Base-by-base conservation (phyloP, 2,113 vertebrate genomes). In the Pandion haliaetus region DNA sequence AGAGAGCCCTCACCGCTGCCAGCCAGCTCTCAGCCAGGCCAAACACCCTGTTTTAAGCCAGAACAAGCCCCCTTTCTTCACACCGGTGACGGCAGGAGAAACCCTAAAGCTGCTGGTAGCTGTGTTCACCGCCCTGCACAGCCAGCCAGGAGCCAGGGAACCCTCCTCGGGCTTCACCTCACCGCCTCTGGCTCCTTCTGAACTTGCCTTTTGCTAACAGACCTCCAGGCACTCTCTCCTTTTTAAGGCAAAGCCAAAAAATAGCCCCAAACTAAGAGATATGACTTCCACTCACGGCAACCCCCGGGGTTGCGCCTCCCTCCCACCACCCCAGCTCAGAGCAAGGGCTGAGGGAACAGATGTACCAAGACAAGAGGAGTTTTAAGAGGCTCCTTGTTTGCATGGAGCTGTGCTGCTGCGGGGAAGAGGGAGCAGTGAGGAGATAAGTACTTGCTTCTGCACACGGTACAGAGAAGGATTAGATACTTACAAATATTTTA, bases 401-500 rank as follows among this genome's bases (percentile, higher is more conserved):
- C 0, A 8, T 2, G 36, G 67, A 88, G 42, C 55, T 69, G 72
- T 21, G 88, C 76, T 71, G 72, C 91, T 94, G 69, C 31, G 2
- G 74, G 82, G 63, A 86, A 92, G 38, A 82, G 54, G 40, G 69
- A 96, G 77, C 86, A 88, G 79, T 1, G 1, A 57, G 62, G 86
- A 96, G 93, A 95, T 93, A 96, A 96, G 88, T 85, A 81, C 88
- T 87, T 2, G 0, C 93, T 95, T 71, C 94, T 95, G 94, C 86
- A 36, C 91, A 77, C 3, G 28, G 66, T 66, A 58, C 73, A 32
- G 95, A 86, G 91, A 69, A 92, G 95, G 91, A 97, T 97, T 97
- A 97, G 96, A 94, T 96, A 95, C 97, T 95, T 95, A 97, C 94
- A 96, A 97, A 97, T 97, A 97, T 97, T 97, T 97, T 97, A 97